phyloP scores from a whole-genome alignment of 2,113 vertebrate species.

The Menidia beryllina region DNA sequence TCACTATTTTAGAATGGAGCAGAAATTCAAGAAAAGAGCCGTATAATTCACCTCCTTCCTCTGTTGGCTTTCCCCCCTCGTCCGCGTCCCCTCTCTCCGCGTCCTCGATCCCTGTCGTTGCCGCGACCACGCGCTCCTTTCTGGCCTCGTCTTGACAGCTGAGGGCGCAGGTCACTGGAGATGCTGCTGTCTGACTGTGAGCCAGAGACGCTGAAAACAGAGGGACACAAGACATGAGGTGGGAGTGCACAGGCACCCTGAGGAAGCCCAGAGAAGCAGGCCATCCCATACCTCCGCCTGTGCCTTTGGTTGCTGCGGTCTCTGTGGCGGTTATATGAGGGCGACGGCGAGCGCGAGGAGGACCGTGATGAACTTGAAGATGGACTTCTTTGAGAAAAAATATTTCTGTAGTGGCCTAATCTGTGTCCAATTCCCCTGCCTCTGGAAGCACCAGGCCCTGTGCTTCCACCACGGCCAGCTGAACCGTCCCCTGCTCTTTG shows the following conservation, averaged over 20 bases:
- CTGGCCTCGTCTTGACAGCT: conserved; percentile 77
- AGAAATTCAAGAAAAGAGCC: too few species aligned
- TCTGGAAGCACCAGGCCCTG: conserved; percentile 57
- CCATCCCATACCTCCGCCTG: conserved; percentile 60
- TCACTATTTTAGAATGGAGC: background rate
- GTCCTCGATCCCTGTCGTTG: conserved; percentile 78
- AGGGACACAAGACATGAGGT: conserved; percentile 4
- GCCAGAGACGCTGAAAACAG: conserved; percentile 77
- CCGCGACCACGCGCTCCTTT: conserved; percentile 80
- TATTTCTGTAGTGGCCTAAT: conserved; percentile 89
- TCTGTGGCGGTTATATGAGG: conserved; percentile 85
- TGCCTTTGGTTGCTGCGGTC: conserved; percentile 80
- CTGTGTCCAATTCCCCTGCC: conserved; percentile 79
- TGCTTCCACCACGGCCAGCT: conserved; percentile 71
- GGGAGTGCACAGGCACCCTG: background rate
- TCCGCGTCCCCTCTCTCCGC: conserved; percentile 79
- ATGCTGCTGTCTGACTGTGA: conserved; percentile 85
- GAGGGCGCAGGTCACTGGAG: conserved; percentile 80
- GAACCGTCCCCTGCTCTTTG: conserved; percentile 76
- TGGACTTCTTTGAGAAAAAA: conserved; percentile 91
- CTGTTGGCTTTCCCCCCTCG: conserved; percentile 81
- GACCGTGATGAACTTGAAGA: conserved; percentile 89
- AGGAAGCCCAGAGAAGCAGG: background rate
- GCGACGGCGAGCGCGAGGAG: conserved; percentile 88
- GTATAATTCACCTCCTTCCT: conserved; percentile 77